Conservation (phyloP, 2,797 vertebrate species). For the Columba guinea region DNA sequence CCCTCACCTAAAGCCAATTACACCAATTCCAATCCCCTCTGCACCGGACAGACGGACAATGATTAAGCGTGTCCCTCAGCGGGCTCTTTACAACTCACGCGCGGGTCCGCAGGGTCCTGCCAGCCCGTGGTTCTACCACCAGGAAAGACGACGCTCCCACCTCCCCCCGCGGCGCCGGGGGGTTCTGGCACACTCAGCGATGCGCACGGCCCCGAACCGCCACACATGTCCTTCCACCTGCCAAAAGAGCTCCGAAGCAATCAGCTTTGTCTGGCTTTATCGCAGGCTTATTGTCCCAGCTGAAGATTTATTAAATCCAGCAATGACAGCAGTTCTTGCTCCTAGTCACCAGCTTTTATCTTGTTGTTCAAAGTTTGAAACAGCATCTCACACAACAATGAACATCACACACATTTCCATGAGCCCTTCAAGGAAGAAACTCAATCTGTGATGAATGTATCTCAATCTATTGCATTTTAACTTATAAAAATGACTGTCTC, state of each 20-base stretch:
- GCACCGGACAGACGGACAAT: too few relatives aligned
- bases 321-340: slow-evolving; percentile 33
- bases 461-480: slow-evolving; percentile 2
- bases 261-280: slow-evolving; percentile 16
- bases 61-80: too few relatives aligned
- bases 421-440: slow-evolving; percentile 1
- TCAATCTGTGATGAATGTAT: not conserved
- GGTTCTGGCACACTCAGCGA: not conserved
- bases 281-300: not conserved
- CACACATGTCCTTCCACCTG: not conserved
- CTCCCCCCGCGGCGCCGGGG: not conserved
- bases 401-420: slow-evolving; percentile 4
- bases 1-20: not conserved
- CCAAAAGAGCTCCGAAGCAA: not conserved
- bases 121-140: too few relatives aligned
- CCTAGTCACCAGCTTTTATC: slow-evolving; percentile 29
- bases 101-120: not conserved
- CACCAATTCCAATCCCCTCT: too few relatives aligned
- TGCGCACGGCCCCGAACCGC: rapidly evolving
- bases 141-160: not conserved
- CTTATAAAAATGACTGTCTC: not conserved
- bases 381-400: slow-evolving; percentile 30
- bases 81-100: too few relatives aligned
- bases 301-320: slow-evolving; percentile 42
- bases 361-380: slow-evolving; percentile 14